These are phyloP conservation scores for Pungitius pungitius DNA, from an alignment of 2,113 vertebrate genomes.

Conservation along the genomic window DNA sequence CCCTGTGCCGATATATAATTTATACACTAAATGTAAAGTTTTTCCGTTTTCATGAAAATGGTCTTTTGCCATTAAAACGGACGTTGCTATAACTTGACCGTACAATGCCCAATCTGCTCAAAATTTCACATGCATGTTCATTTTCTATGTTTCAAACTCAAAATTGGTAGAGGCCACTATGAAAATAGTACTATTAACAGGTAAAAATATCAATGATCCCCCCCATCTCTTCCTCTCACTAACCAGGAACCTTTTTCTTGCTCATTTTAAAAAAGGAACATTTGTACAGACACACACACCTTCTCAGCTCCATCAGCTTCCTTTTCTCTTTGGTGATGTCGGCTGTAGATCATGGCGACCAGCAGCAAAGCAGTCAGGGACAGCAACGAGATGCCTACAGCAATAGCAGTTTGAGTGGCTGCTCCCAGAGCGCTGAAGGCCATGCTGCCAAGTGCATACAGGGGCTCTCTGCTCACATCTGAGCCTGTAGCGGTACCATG, in stretches of 20 bases:
- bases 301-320: slow-evolving; percentile 73
- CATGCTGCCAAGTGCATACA: slow-evolving; percentile 87
- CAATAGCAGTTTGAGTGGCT: slow-evolving; percentile 87
- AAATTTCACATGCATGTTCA: no score
- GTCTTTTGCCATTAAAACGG: no score
- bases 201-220: no score
- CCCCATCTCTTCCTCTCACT: neutral
- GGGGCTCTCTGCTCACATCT: slow-evolving; percentile 82
- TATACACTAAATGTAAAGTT: no score
- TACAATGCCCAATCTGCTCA: no score
- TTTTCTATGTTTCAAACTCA: no score
- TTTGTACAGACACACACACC: slow-evolving; percentile 35
- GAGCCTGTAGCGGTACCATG: slow-evolving; percentile 64
- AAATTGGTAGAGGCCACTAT: no score
- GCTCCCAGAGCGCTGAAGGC: slow-evolving; percentile 87
- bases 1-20: no score
- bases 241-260: neutral
- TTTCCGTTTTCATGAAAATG: no score
- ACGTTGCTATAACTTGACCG: no score
- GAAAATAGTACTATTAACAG: no score
- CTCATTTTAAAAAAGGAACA: neutral
- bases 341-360: slow-evolving; percentile 86
- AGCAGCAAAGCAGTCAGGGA: slow-evolving; percentile 87
- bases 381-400: slow-evolving; percentile 87
- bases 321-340: slow-evolving; percentile 82